phyloP scores from a whole-genome alignment of 2,113 vertebrate genomes.

The Proteles cristata region DNA sequence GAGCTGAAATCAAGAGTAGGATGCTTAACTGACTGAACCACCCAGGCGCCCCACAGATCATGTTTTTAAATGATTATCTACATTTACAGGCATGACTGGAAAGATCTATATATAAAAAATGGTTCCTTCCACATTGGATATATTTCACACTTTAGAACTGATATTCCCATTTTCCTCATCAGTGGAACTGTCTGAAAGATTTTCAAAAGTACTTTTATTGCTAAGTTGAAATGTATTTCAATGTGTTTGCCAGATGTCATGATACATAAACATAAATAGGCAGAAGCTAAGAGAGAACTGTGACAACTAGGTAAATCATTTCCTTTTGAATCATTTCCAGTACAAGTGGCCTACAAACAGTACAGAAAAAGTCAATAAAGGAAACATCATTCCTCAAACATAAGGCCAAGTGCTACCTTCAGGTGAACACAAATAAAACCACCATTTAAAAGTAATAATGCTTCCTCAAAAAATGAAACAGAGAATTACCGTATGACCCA shows the following conservation, averaged over 20 bases:
- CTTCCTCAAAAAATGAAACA: conserved; percentile 9
- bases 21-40: no score
- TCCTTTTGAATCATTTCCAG: conserved; percentile 43
- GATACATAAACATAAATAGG: conserved; percentile 44
- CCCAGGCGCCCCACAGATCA: neutral
- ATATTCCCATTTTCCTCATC: conserved; percentile 42
- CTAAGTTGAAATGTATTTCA: conserved; percentile 49
- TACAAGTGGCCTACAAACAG: neutral
- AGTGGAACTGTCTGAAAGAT: neutral
- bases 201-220: conserved; percentile 52
- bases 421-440: conserved; percentile 23
- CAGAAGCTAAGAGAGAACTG: neutral
- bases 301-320: conserved; percentile 51
- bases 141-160: neutral
- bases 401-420: neutral
- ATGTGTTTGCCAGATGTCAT: conserved; percentile 16
- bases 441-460: conserved; percentile 30
- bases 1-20: no score
- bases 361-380: neutral
- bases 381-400: neutral
- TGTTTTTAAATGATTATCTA: conserved; percentile 2
- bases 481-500: neutral
- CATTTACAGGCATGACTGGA: neutral
- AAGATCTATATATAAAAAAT: conserved; percentile 24
- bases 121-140: neutral